phyloP scores from a whole-genome alignment of 2,113 vertebrate genomes.

The Tiliqua scincoides region DNA sequence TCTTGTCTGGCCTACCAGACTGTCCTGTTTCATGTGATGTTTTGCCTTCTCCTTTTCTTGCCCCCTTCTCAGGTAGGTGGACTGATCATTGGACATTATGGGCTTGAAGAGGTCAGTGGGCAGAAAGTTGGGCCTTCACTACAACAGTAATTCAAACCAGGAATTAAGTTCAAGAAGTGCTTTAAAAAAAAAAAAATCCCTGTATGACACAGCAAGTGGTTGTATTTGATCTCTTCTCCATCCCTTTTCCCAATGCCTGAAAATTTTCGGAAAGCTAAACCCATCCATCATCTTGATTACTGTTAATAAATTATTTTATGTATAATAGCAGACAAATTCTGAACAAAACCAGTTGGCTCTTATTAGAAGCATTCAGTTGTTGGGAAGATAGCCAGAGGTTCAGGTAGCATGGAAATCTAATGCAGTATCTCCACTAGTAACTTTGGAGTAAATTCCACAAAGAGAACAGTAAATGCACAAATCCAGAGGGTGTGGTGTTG shows the following conservation, averaged over 20 bases:
- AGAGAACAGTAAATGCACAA: neutral
- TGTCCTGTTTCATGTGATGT: conserved; percentile 54
- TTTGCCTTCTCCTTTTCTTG: conserved; percentile 50
- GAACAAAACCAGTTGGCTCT: conserved; percentile 45
- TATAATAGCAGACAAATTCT: conserved; percentile 52
- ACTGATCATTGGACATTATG: conserved; percentile 55
- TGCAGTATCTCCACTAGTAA: neutral
- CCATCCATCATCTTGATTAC: neutral
- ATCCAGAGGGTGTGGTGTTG: neutral
- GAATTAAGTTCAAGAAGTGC: conserved; percentile 54
- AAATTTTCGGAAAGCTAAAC: conserved; percentile 47
- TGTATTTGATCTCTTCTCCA: conserved; percentile 55
- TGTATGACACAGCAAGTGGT: conserved; percentile 62
- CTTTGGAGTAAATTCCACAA: neutral
- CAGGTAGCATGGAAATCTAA: neutral
- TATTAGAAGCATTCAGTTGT: conserved; percentile 41
- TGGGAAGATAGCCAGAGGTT: conserved; percentile 17
- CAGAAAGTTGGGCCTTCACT: conserved; percentile 51
- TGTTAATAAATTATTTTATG: conserved; percentile 56
- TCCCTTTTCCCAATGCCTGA: conserved; percentile 60
- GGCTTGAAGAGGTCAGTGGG: conserved; percentile 42
- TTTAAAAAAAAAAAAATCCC: no score
- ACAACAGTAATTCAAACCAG: conserved; percentile 56
- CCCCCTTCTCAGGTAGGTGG: conserved; percentile 76
- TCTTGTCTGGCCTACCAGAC: conserved; percentile 33